phyloP scores from a whole-genome alignment of 2,888 invertebrate species.

The Leistus spinibarbis region DNA sequence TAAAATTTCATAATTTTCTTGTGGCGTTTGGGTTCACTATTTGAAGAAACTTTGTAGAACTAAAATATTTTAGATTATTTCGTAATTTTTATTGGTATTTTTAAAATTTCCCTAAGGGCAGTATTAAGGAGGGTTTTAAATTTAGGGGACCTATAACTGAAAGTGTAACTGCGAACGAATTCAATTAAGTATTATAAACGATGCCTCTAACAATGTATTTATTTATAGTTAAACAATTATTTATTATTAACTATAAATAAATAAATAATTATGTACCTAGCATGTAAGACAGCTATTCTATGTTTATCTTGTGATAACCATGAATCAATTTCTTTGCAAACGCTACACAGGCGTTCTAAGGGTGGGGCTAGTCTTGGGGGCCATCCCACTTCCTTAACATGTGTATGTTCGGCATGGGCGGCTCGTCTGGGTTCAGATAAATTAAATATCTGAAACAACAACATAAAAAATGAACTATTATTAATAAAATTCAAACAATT shows the following conservation, averaged over 20 bases:
- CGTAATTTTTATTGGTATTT: no score
- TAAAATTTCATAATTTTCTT: no score
- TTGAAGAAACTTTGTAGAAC: no score
- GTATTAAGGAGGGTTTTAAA: no score
- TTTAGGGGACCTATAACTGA: no score
- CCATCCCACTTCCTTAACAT: conserved; percentile 82
- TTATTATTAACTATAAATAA: background rate
- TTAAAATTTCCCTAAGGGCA: no score
- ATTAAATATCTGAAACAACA: conserved; percentile 76
- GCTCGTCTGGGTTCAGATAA: conserved; percentile 73
- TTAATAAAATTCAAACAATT: background rate
- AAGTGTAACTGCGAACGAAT: no score
- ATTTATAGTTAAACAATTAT: conserved; percentile 32
- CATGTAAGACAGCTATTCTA: conserved; percentile 86
- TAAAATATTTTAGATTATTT: no score
- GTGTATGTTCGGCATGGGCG: conserved; percentile 70
- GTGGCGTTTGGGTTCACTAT: no score
- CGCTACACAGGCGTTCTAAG: conserved; percentile 85
- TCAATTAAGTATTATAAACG: no score
- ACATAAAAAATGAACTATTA: background rate
- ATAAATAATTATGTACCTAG: conserved; percentile 65
- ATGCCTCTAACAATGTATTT: no score
- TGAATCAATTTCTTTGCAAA: conserved; percentile 92
- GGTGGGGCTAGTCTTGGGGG: conserved; percentile 85
- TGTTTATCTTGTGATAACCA: conserved; percentile 85